phyloP scores from a whole-genome alignment of 2,888 invertebrate species.

The Liposcelis brunnea region DNA sequence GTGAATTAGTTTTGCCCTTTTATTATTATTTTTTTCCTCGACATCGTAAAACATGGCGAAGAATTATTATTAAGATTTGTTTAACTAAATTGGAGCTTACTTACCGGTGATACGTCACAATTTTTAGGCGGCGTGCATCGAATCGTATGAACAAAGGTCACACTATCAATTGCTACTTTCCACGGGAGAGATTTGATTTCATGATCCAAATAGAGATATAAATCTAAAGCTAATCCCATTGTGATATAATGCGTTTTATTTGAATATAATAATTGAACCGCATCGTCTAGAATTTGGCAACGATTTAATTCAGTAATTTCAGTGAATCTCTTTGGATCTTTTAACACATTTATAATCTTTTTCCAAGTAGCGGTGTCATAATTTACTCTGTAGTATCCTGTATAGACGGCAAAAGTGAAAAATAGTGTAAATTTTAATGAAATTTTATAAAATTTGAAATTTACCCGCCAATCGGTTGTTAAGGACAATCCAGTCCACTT shows the following conservation, averaged over 20 bases:
- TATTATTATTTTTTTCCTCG: no score
- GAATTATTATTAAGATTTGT: no score
- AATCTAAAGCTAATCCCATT: not conserved
- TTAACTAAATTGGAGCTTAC: no score
- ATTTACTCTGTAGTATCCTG: conserved; percentile 49
- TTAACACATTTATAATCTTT: conserved; percentile 30
- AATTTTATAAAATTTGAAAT: no score
- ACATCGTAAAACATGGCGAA: no score
- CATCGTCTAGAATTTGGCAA: conserved; percentile 69
- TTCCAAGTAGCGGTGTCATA: conserved; percentile 43
- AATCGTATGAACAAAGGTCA: not conserved
- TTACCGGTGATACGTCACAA: no score
- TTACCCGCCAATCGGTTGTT: conserved; percentile 2
- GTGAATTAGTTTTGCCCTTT: no score
- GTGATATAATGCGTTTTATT: not conserved
- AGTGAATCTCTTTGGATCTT: conserved; percentile 26
- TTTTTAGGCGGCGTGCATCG: no score
- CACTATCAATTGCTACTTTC: not conserved
- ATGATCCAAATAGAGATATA: not conserved
- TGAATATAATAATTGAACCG: conserved; percentile 43
- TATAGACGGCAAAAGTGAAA: conserved; percentile 18
- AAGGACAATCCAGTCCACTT: not conserved
- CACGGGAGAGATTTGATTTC: not conserved
- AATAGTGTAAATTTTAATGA: no score
- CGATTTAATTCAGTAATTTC: conserved; percentile 46